Conservation (phyloP, 2,113 vertebrate genomes). For the Podarcis muralis region DNA sequence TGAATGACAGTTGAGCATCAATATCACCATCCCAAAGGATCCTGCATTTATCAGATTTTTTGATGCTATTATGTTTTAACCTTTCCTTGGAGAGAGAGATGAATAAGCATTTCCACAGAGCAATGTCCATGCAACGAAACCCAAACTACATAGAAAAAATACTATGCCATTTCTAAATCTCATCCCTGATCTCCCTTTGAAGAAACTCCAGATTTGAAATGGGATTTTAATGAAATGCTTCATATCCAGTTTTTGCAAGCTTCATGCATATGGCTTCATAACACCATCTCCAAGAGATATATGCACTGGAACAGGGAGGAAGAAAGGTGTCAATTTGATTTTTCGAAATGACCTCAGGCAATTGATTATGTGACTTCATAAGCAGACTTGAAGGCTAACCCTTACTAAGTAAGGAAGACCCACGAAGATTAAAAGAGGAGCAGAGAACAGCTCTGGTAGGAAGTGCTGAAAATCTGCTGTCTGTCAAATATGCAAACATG, state of each 20-base stretch:
- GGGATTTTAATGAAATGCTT: conserved; percentile 6
- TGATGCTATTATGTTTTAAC: background rate
- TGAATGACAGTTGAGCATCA: background rate
- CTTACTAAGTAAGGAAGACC: conserved; percentile 54
- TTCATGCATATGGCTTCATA: background rate
- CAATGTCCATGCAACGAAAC: background rate
- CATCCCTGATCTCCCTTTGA: conserved; percentile 4
- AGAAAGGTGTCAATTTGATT: conserved; percentile 35
- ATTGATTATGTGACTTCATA: conserved; percentile 43
- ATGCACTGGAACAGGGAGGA: background rate
- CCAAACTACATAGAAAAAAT: background rate
- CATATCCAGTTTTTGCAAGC: background rate
- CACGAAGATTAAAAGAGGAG: conserved; percentile 35
- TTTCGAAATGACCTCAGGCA: conserved; percentile 20
- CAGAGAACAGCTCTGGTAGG: conserved; percentile 53
- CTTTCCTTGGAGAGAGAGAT: background rate
- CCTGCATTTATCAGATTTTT: background rate
- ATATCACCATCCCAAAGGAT: background rate
- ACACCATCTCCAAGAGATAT: background rate
- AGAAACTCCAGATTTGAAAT: conserved; percentile 29
- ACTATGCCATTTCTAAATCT: background rate
- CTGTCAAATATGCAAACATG: conserved; percentile 50
- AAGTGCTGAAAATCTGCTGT: conserved; percentile 55
- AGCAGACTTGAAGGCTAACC: conserved; percentile 7
- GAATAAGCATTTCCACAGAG: background rate